Evolutionary conservation across 2,113 vertebrate genomes (phyloP).

Genomic region (Baryphthengus martii): DNA sequence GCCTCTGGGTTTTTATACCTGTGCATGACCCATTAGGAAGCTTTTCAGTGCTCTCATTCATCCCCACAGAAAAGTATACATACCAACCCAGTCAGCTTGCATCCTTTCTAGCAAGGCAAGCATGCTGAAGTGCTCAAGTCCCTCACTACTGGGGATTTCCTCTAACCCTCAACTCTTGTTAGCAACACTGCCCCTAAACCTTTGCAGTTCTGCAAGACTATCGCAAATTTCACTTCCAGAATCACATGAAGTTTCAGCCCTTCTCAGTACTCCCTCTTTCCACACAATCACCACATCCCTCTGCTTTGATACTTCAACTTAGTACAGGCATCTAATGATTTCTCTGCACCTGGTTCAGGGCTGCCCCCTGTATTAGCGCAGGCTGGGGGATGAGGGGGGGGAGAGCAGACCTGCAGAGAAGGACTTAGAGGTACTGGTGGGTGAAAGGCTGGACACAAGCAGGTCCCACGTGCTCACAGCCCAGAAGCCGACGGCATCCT

Average conservation of each 20-base stretch:
- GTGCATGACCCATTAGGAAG: neutral
- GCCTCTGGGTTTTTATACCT: neutral
- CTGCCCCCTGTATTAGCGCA: neutral
- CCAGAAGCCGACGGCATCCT: neutral
- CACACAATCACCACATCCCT: neutral
- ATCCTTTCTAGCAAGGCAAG: neutral
- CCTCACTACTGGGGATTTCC: neutral
- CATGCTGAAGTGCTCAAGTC: neutral
- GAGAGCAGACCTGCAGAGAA: neutral
- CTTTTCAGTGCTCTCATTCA: neutral
- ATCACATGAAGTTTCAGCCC: neutral
- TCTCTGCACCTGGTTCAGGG: neutral
- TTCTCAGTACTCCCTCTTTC: neutral
- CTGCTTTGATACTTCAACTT: neutral
- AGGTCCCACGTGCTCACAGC: no score
- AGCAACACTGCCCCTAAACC: neutral
- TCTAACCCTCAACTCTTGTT: neutral
- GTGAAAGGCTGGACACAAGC: neutral
- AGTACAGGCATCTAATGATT: neutral
- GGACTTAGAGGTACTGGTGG: no score
- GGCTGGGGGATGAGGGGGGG: neutral
- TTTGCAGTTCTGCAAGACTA: neutral
- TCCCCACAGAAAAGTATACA: rapidly evolving
- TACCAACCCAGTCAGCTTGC: neutral
- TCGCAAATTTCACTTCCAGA: neutral